phyloP scores from a whole-genome alignment of 30 jellyfish, hydroid and myxozoan species.

The Aurelia aurita region DNA sequence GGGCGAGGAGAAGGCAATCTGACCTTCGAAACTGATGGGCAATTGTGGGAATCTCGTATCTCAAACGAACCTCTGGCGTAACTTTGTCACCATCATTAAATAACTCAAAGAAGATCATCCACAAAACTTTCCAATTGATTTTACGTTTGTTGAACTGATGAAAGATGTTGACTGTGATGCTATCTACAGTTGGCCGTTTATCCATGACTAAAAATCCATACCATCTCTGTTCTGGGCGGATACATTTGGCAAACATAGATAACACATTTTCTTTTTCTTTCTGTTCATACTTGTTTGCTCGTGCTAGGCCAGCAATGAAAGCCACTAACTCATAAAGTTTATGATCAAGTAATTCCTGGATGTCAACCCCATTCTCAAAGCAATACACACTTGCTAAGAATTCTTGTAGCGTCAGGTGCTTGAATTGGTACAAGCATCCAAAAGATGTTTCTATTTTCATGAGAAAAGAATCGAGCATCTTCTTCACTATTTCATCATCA shows the following conservation, averaged over 20 bases:
- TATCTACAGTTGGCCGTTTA: not conserved
- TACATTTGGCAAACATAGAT: not conserved
- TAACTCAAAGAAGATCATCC: constrained; percentile 21
- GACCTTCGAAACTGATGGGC: not conserved
- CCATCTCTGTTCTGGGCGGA: not conserved
- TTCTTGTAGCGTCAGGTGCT: constrained; percentile 48
- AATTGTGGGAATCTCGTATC: not conserved
- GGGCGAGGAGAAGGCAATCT: constrained; percentile 17
- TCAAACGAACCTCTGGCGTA: not conserved
- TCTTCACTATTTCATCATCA: constrained; percentile 16
- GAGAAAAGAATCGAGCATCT: constrained; percentile 35
- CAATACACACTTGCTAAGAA: constrained; percentile 36
- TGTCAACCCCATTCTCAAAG: not conserved
- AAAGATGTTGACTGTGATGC: not conserved
- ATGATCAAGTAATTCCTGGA: constrained; percentile 14
- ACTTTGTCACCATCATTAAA: constrained; percentile 17
- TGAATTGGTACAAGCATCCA: constrained; percentile 51
- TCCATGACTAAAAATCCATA: not conserved
- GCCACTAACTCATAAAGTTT: constrained; percentile 19
- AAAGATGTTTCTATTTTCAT: constrained; percentile 32
- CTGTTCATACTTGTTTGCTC: not conserved
- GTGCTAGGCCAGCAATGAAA: constrained; percentile 38
- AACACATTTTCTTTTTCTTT: not conserved
- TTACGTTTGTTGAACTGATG: not conserved
- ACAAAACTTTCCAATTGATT: constrained; percentile 15